Base-by-base conservation (phyloP, 2,797 vertebrate genomes). In the Amblyraja radiata region DNA sequence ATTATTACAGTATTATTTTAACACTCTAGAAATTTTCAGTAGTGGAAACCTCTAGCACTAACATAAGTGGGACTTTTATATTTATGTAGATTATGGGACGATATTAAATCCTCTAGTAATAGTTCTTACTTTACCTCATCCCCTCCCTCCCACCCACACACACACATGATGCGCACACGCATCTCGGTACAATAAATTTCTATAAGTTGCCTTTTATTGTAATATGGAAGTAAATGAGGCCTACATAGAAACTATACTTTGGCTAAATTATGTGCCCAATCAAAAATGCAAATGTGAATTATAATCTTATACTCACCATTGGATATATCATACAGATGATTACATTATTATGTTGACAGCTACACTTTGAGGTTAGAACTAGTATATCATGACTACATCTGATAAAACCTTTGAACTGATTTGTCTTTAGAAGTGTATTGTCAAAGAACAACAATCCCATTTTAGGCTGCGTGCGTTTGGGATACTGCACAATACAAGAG, bases 271-370 rank as follows among this genome's bases (percentile, higher is more conserved):
- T 73, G 32, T 91, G 36, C 21, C n/a, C 65, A 73, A 74, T 91
- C 71, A 91, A 91, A 73, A 91, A 91, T 46, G 18, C 46, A 21
- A 73, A 28, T 91, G 88, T 91, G 88, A 23, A 91, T 46, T 91
- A 91, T 91, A 71, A 91, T 91, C 65, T 91, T 68, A 91, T 36
- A 21, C 16, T 91, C 10, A 25, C 8, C 23, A 91, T 21, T 71
- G 36, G 36, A 46, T 54, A 91, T 39, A 39, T 65, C 46, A 63
- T 91, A 36, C 61, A 25, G 10, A 14, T 71, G 86, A 91, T 91
- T 91, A 91, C 71, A 91, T 39, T 73, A 23, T 91, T 91, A 91
- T 46, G 65, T 73, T 32, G 21, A 73, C 32, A 73, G 23, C 71
- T 25, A 73, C 36, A 91, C 90, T 73, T 90, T 25, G 0, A 74